Base-by-base conservation (phyloP, 2,113 vertebrate genomes). In the Glaucomys volans region DNA sequence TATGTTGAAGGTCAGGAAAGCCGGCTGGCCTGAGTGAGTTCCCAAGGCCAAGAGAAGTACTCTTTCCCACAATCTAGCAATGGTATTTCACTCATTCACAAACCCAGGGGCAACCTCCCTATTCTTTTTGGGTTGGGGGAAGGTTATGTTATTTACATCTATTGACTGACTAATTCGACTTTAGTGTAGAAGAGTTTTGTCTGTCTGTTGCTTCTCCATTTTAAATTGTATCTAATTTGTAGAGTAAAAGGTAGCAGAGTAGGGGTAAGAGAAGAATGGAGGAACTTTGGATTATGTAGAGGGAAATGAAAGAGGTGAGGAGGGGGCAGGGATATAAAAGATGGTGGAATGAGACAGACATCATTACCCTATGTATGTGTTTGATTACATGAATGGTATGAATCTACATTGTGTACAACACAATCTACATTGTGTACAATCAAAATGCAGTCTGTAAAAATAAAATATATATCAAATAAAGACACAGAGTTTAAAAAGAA, bases 51-150 rank as follows among this genome's bases (percentile, higher is more conserved):
- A 91, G 67, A 54, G 44, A 82, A 86, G 57, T 62, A 24, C 57
- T 52, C 16, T 91, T 98, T 95, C 95, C 91, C 92, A 93, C 50
- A 89, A 74, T 97, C 44, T 20, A 71, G 77, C 77, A 42, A 0
- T 79, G 47, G 22, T 37, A 52, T 79, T 88, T 71, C 5, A 62
- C 59, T 74, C 26, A 35, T 59, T 82, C 89, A 92, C 42, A 89
- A 79, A 72, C 74, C 82, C 74, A 4, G 24, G 64, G 74, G 44
- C 81, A 86, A 44, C 47, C 32, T 74, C 59, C 54, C 50, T 74
- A 1, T 57, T 96, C 74, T 95, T 82, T 92, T 80, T n/a, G 72
- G 83, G 66, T 42, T 87, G 47, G 77, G 50, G 37, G 62, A 82
- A 88, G 44, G 30, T 88, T 80, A 32, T 74, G 16, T 59, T 92